Conservation (phyloP, 92 coral and sea anemone species). For the Anthopleura xanthogrammica region DNA sequence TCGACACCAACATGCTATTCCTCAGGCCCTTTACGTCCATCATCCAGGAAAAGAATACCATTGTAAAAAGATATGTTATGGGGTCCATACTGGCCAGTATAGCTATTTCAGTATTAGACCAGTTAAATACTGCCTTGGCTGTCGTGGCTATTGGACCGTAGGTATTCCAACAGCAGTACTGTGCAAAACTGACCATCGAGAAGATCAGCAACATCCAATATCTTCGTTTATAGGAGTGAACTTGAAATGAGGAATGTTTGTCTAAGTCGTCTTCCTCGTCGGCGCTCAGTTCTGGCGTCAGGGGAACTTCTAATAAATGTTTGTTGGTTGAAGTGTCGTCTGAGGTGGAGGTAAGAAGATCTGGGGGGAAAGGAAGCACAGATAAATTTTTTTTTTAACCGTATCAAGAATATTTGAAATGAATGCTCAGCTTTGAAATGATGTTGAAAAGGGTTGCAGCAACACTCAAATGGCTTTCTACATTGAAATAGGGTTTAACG, state of each 20-base stretch:
- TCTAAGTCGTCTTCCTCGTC: slow-evolving; percentile 26
- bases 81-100: slow-evolving; percentile 96
- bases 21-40: slow-evolving; percentile 99
- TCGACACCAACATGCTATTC: slow-evolving; percentile 73
- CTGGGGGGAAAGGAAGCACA: slow-evolving; percentile 11
- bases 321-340: slow-evolving; percentile 31
- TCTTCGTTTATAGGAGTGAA: slow-evolving; percentile 87
- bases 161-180: slow-evolving; percentile 97
- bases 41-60: slow-evolving; percentile 94
- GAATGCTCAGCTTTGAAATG: neutral
- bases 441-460: neutral
- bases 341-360: slow-evolving; percentile 8
- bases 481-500: neutral
- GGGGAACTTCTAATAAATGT: slow-evolving; percentile 20
- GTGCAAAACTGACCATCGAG: slow-evolving; percentile 70
- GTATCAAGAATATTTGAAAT: neutral
- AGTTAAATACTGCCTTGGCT: slow-evolving; percentile 84
- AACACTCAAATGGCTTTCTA: neutral
- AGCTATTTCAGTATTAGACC: slow-evolving; percentile 96
- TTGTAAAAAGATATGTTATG: slow-evolving; percentile 80
- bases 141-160: slow-evolving; percentile 94
- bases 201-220: slow-evolving; percentile 85
- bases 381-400: too few relatives aligned
- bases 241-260: slow-evolving; percentile 12
- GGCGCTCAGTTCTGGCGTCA: slow-evolving; percentile 22